Conservation (phyloP, 2,888 invertebrate genomes). For the Frankliniella intonsa region DNA sequence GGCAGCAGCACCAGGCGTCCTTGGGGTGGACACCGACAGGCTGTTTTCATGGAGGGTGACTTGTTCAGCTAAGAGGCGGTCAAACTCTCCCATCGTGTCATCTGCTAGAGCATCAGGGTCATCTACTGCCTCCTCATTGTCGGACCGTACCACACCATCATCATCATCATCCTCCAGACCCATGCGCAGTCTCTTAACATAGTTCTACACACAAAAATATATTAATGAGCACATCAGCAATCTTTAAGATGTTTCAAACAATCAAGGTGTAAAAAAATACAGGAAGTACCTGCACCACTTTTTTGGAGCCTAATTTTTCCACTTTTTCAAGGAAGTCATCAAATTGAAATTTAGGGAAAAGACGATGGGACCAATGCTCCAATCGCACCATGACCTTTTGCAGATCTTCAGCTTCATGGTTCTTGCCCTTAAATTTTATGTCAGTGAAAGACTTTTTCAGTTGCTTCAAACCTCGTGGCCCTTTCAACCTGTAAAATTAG, state of each 20-base stretch:
- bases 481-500: conserved; percentile 56
- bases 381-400: conserved; percentile 71
- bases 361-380: conserved; percentile 90
- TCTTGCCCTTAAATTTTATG: conserved; percentile 76
- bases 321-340: conserved; percentile 74
- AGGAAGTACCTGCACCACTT: conserved; percentile 62
- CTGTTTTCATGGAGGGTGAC: conserved; percentile 3
- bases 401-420: conserved; percentile 77
- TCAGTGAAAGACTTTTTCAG: conserved; percentile 74
- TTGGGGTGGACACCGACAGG: background rate
- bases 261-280: background rate
- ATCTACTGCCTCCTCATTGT: conserved; percentile 48
- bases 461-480: conserved; percentile 74
- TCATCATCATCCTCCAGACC: conserved; percentile 51
- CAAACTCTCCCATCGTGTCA: conserved; percentile 58
- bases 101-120: conserved; percentile 44
- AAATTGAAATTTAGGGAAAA: conserved; percentile 86
- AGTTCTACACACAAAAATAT: conserved; percentile 50
- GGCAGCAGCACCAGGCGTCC: conserved; percentile 5
- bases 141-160: conserved; percentile 47
- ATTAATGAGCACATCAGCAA: background rate
- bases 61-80: conserved; percentile 59
- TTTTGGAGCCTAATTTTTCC: conserved; percentile 79
- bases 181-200: conserved; percentile 59
- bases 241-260: background rate